Evolutionary conservation across 2,888 invertebrate genomes (phyloP).

Genomic region (Megaustenia siamemsis): DNA sequence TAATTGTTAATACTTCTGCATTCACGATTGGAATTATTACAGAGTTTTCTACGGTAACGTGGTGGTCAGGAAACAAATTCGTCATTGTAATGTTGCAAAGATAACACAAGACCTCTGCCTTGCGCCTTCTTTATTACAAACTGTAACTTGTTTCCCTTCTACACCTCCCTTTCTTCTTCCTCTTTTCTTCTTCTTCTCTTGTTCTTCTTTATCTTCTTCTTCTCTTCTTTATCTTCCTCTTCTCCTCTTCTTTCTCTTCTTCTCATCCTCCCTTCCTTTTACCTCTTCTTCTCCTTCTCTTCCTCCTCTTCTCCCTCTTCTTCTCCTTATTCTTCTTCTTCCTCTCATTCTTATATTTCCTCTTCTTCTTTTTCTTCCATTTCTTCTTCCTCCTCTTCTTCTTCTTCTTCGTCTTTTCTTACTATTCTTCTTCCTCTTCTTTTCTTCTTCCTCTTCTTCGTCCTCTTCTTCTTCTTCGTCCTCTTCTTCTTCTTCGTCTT

Average conservation of each 20-base stretch:
- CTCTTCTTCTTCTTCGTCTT: background rate
- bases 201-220: constrained; percentile 5
- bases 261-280: background rate
- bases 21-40: too few species aligned
- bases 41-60: too few species aligned
- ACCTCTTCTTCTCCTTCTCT: constrained; percentile 10
- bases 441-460: background rate
- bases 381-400: constrained; percentile 28
- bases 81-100: too few species aligned
- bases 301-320: constrained; percentile 25
- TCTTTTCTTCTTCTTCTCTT: background rate
- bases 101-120: too few species aligned
- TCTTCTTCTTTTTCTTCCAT: background rate
- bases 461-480: background rate
- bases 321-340: background rate
- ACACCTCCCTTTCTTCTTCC: too few species aligned
- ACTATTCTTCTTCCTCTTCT: background rate
- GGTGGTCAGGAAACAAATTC: too few species aligned
- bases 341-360: background rate
- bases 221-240: background rate
- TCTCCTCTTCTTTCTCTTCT: constrained; percentile 10
- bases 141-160: too few species aligned
- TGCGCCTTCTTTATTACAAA: too few species aligned
- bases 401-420: constrained; percentile 11
- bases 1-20: too few species aligned